phyloP scores from a whole-genome alignment of 2,797 vertebrate genomes.

The Enteromius mattozi region DNA sequence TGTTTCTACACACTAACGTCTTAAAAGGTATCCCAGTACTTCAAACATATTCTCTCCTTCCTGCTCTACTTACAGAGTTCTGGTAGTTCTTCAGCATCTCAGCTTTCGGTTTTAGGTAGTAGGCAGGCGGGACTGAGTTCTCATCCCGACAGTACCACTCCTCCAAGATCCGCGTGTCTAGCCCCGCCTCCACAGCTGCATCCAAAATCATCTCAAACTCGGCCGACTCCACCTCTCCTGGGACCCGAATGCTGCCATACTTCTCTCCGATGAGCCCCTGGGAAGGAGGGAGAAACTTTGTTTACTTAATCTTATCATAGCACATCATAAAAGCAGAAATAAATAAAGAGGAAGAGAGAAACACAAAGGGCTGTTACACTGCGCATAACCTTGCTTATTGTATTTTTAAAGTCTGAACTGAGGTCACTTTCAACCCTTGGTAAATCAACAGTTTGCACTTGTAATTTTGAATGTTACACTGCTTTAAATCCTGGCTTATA shows the following conservation, averaged over 20 bases:
- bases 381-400: not conserved
- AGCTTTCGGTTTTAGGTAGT: constrained; percentile 96
- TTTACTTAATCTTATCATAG: not conserved
- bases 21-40: not conserved
- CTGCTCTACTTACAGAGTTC: constrained; percentile 81
- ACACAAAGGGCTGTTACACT: not conserved
- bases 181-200: constrained; percentile 89
- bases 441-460: not conserved
- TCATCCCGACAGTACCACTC: constrained; percentile 99
- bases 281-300: constrained; percentile 58
- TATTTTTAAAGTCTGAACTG: not conserved
- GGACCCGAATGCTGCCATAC: constrained; percentile 95
- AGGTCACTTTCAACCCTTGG: not conserved
- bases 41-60: not conserved
- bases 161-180: constrained; percentile 94
- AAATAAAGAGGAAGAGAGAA: not conserved
- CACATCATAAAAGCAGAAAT: not conserved
- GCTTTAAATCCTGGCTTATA: not conserved
- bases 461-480: not conserved
- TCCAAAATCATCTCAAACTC: constrained; percentile 99
- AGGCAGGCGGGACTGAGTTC: constrained; percentile 94
- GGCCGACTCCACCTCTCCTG: constrained; percentile 93
- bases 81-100: constrained; percentile 91
- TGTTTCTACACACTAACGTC: not conserved
- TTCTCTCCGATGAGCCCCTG: constrained; percentile 97